Base-by-base conservation (phyloP, 2,888 invertebrate genomes). In the Cetonia aurata region DNA sequence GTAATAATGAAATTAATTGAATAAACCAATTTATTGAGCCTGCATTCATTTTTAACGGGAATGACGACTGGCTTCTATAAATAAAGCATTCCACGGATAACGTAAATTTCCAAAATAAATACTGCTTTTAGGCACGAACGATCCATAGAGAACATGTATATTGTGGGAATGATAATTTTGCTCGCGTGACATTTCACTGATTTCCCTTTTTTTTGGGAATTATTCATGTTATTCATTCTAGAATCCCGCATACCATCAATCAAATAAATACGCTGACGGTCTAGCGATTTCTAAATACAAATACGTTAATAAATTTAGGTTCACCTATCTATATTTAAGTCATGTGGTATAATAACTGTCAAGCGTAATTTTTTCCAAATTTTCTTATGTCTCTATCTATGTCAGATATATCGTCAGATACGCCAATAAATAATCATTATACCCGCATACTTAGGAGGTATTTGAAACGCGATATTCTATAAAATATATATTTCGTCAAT, bases 71-170 rank as follows among this genome's bases (percentile, higher is more conserved):
- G 17, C 25, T 37, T 37, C 62, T 37, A 65, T 65, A 65, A 65
- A 65, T 65, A 65, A 33, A 41, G 15, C 50, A 37, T 65, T 65
- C 37, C 62, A 41, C 62, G 15, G 50, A 41, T 50, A 37, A 52
- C 48, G 62, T 65, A 65, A 37, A 65, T 65, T 33, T 19, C 50
- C 50, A 50, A 50, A 65, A 50, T 33, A 65, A 65, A 65, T 62
- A 62, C 33, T 41, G 50, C 1, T 15, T 17, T 6, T 50, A 50
- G 12, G 33, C 62, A 65, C 62, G 62, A 50, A 65, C 37, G 31
- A 9, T 8, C 37, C 15, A 31, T 25, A 12, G 10, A 44, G 9
- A 42, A 17, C 9, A n/a, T 15, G 17, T 17, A 44, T n/a, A 15
- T n/a, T n/a, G n/a, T 17, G 8, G 60, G 25, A 60, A 37, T 37